Evolutionary conservation across 2,888 invertebrate genomes (phyloP).

Genomic region (Drosophila siamana): DNA sequence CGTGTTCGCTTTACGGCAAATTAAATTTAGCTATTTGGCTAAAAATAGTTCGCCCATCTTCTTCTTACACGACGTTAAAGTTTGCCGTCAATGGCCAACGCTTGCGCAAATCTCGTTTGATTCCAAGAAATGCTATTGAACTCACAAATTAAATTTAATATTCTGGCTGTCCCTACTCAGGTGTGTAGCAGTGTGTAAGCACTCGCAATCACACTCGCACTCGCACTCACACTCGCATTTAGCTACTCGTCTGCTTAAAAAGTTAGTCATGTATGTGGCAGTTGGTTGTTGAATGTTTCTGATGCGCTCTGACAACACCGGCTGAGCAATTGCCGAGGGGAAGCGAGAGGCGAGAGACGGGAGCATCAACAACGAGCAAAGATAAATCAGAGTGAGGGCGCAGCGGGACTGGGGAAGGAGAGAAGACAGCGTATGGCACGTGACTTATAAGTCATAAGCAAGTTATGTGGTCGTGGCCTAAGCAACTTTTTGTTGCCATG

Average conservation of each 20-base stretch:
- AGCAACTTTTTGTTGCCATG: constrained; percentile 61
- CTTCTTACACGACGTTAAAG: neutral
- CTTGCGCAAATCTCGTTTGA: neutral
- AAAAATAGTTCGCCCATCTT: neutral
- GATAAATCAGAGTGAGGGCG: neutral
- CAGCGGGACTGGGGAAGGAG: neutral
- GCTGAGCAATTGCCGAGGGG: constrained; percentile 1
- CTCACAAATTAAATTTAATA: constrained; percentile 26
- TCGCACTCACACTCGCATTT: constrained; percentile 21
- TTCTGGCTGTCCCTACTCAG: constrained; percentile 24
- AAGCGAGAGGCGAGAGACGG: neutral
- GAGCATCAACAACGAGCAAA: constrained; percentile 11
- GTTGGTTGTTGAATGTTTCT: constrained; percentile 56
- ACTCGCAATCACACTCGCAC: constrained; percentile 8
- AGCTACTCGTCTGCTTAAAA: constrained; percentile 45
- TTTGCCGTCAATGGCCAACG: neutral
- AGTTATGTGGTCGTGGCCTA: constrained; percentile 63
- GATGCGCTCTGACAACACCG: constrained; percentile 69
- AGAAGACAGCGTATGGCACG: constrained; percentile 46
- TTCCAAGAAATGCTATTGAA: constrained; percentile 11
- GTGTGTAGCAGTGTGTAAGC: constrained; percentile 46
- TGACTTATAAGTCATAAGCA: constrained; percentile 71
- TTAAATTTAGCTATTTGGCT: neutral
- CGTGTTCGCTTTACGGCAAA: neutral
- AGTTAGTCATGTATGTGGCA: constrained; percentile 59